Evolutionary conservation across 2,888 invertebrate species (phyloP).

Genomic region (Synergus gifuensis): DNA sequence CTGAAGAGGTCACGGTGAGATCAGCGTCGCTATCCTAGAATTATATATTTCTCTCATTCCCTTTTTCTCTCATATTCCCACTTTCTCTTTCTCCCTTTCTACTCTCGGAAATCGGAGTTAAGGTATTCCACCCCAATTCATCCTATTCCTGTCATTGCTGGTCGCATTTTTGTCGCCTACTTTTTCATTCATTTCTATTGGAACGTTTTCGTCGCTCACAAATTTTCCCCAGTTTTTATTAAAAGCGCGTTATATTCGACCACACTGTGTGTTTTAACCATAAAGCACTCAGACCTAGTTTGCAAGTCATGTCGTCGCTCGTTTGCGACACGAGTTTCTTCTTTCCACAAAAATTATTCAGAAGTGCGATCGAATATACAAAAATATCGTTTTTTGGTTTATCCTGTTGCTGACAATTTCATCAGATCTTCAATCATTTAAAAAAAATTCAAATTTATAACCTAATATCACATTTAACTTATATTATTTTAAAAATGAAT

Average conservation of each 20-base stretch:
- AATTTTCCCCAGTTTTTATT: slow-evolving; percentile 30
- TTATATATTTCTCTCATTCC: slow-evolving; percentile 44
- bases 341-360: neutral
- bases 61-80: slow-evolving; percentile 1
- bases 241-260: neutral
- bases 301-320: neutral
- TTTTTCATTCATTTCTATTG: slow-evolving; percentile 23
- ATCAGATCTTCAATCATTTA: no score
- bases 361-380: neutral
- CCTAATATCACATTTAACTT: no score
- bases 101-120: slow-evolving; percentile 22
- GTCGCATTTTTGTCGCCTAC: slow-evolving; percentile 15
- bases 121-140: slow-evolving; percentile 31
- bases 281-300: neutral
- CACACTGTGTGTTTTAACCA: neutral
- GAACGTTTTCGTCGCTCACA: neutral
- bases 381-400: neutral
- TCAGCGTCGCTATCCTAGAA: slow-evolving; percentile 49
- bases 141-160: slow-evolving; percentile 29
- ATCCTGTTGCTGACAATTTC: no score
- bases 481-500: no score
- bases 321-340: neutral
- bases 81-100: slow-evolving; percentile 1
- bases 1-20: slow-evolving; percentile 50
- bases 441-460: no score